Evolutionary conservation across 2,797 vertebrate species (phyloP), one percentile per base, ranked within the genome.

Genomic region (Silurus aristotelis): DNA sequence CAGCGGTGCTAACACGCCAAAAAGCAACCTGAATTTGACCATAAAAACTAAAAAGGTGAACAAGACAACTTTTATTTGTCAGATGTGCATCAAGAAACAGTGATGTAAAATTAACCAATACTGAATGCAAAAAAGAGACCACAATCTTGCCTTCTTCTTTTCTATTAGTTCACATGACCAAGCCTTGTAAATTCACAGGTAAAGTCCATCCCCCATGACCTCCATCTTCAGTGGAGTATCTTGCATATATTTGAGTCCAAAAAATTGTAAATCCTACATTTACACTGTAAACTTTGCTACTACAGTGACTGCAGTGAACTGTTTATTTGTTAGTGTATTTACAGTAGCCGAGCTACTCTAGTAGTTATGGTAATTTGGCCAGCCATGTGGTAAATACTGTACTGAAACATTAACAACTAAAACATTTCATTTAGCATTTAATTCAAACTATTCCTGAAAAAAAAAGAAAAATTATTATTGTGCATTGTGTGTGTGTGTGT

Each of bases 401-500:
- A n/a, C n/a, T 46, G 1, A 38, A 38, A 38, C 38, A 38, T 38
- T 6, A 48, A 19, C 9, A 52, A 71, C 68, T 43, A 5, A 71
- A 71, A 5, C 20, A 14, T 17, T 75, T 55, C 14, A 10, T 20
- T 70, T 43, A 17, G 31, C 10, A 43, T 70, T 17, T 70, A 15
- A 43, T 31, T 2, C 15, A 58, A 52, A 25, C 22, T 52, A 73
- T 55, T 73, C 9, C 20, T 55, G 12, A 52, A 73, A 73, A 73
- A 73, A 25, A 38, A 25, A 58, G 5, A 31, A 3, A 56, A 56
- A 6, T 43, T 0, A 20, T 78, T 38, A 78, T 38, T 38, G 48
- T 78, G 27, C 82, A 71, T 8, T 38, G 46, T 70, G n/a, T 84
- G 70, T 67, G 79, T 67, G 79, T 0, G 61, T 76, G 70, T 75